phyloP scores from a whole-genome alignment of 2,113 vertebrate species.

The Oostethus manadensis region DNA sequence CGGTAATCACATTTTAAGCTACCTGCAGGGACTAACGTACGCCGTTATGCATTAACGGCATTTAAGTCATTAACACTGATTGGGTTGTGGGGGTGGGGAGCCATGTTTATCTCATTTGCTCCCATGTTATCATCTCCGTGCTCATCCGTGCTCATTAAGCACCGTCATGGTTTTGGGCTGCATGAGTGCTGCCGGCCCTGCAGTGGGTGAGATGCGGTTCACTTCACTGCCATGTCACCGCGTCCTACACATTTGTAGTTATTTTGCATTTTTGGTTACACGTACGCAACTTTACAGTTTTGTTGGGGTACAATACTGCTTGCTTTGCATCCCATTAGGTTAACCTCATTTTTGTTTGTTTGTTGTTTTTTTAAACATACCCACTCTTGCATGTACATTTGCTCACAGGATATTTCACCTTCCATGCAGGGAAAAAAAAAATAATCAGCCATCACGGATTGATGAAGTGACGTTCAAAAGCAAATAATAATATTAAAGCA shows the following conservation, averaged over 20 bases:
- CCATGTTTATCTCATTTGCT: slow-evolving; percentile 1
- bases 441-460: slow-evolving; percentile 17
- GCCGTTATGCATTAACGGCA: slow-evolving; percentile 7
- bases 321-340: neutral
- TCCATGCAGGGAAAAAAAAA: slow-evolving; percentile 12
- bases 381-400: slow-evolving; percentile 6
- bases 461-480: neutral
- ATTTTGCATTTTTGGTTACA: neutral
- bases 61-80: slow-evolving; percentile 18
- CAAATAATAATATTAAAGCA: too few species aligned
- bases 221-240: too few species aligned
- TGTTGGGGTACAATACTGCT: neutral
- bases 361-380: neutral
- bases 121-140: too few species aligned
- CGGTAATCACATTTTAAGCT: slow-evolving; percentile 17
- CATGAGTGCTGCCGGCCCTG: too few species aligned
- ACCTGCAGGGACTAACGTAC: slow-evolving; percentile 14
- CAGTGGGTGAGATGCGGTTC: too few species aligned
- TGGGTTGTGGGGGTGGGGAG: neutral
- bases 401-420: slow-evolving; percentile 4
- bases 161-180: too few species aligned
- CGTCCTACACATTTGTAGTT: neutral
- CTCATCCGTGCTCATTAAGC: too few species aligned
- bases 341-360: neutral
- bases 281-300: neutral